Evolutionary conservation across 2,113 vertebrate genomes (phyloP), one percentile per base, ranked within the genome.

Genomic region (Phodopus roborovskii): DNA sequence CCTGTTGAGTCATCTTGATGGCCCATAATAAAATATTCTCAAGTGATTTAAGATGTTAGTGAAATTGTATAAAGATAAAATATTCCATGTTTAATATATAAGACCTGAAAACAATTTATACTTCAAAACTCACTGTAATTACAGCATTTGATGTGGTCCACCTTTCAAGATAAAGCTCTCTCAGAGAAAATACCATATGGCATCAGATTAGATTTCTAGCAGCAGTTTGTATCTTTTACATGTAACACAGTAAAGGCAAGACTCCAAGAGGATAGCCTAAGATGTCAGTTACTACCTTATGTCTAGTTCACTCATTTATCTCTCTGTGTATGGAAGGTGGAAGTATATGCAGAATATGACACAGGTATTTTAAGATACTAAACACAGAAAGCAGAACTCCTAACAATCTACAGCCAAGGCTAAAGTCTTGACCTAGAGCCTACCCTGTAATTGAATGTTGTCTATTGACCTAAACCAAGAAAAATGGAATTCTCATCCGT

Each of bases 11-110:
- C 42, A 50, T 50, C 83, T 68, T 50, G 30, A 28, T 86, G 28
- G 28, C 60, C 42, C 83, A 66, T 12, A 33, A 45, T 66, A 66
- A 39, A 73, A 70, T 39, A 73, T 58, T 94, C 60, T 89, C 48
- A 90, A 86, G 9, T 68, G 75, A 79, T 71, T 92, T 93, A 89
- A 62, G 81, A 92, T 90, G 30, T 70, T 89, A 74, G 5, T 92
- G 50, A 90, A 85, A 93, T 39, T 92, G 0, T 58, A 30, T 66
- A 20, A 28, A 70, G 39, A 82, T 56, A 53, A 94, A 78, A 91
- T 50, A 84, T 10, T 70, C 15, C 17, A 70, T 45, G 53, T 62
- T 77, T 56, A 96, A 92, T 36, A 83, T 7, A n/a, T 39, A 66
- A 68, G 26, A 97, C 50, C 95, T 11, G 13, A 95, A 87, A 91